A percentile compares a stretch with the other conserved stretches of the same genome.
These are phyloP conservation scores for Hydractinia symbiolongicarpus DNA, from an alignment of 30 jellyfish, hydroid and myxozoan species.

Conservation along the genomic window DNA sequence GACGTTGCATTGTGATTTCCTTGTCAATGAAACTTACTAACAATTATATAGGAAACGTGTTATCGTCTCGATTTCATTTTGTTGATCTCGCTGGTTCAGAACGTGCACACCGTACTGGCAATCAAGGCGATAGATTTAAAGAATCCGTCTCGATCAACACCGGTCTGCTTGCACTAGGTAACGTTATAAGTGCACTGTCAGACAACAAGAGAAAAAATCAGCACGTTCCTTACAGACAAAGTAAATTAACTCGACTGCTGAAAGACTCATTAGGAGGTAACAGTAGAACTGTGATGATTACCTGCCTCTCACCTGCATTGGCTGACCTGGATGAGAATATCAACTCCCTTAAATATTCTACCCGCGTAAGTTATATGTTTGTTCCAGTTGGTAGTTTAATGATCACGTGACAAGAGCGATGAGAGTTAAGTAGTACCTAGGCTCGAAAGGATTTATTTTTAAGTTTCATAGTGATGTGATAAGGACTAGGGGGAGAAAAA, in stretches of 20 bases:
- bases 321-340: slow-evolving; percentile 78
- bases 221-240: slow-evolving; percentile 93
- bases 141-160: slow-evolving; percentile 88
- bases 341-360: slow-evolving; percentile 69
- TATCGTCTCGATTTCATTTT: slow-evolving; percentile 61
- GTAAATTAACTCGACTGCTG: slow-evolving; percentile 85
- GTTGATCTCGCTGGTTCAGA: slow-evolving; percentile 99
- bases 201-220: slow-evolving; percentile 63
- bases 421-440: not conserved
- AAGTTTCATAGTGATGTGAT: not conserved
- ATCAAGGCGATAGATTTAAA: slow-evolving; percentile 89
- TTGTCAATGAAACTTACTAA: not conserved
- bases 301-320: slow-evolving; percentile 77
- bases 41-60: slow-evolving; percentile 27
- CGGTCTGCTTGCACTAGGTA: slow-evolving; percentile 93
- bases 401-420: not conserved
- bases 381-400: not conserved
- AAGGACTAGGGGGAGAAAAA: too few relatives aligned
- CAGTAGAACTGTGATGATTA: slow-evolving; percentile 79
- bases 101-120: slow-evolving; percentile 89
- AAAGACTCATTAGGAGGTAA: slow-evolving; percentile 98
- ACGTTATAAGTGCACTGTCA: slow-evolving; percentile 87
- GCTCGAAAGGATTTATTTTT: not conserved
- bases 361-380: slow-evolving; percentile 48
- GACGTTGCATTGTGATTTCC: not conserved